phyloP scores from a whole-genome alignment of 1,140 invertebrate genomes.

The Drosophila tropicalis region DNA sequence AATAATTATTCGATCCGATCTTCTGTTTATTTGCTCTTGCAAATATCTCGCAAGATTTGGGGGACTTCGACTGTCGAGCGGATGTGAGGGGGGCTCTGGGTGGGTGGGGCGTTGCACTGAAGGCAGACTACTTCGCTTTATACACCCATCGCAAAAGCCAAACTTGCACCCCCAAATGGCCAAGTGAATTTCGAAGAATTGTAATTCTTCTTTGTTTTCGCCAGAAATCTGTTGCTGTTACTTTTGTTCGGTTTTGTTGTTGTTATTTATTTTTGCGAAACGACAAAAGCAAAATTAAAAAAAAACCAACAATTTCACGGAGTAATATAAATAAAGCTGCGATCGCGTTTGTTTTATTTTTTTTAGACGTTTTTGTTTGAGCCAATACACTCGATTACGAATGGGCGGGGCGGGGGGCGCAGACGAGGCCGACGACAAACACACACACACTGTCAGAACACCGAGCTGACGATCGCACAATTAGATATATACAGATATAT shows the following conservation, averaged over 20 bases:
- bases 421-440: slow-evolving; percentile 19
- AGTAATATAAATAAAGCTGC: slow-evolving; percentile 13
- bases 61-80: neutral
- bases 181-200: slow-evolving; percentile 14
- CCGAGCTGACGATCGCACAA: slow-evolving; percentile 14
- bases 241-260: neutral
- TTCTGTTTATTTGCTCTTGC: slow-evolving; percentile 20
- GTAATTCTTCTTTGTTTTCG: neutral
- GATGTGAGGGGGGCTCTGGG: neutral
- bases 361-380: slow-evolving; percentile 10
- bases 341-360: slow-evolving; percentile 11
- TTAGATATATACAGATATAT: neutral
- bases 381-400: neutral
- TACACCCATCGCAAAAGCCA: slow-evolving; percentile 4
- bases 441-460: neutral
- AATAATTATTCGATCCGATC: slow-evolving; percentile 1
- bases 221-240: slow-evolving; percentile 1
- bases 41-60: neutral
- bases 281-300: slow-evolving; percentile 9
- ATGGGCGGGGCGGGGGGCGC: neutral
- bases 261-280: neutral
- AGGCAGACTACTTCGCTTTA: neutral
- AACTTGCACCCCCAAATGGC: slow-evolving; percentile 12
- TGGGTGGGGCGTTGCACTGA: slow-evolving; percentile 4
- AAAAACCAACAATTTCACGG: slow-evolving; percentile 10